These are phyloP conservation scores for Sapayoa aenigma DNA, from an alignment of 2,113 vertebrate species.

Conservation along the genomic window DNA sequence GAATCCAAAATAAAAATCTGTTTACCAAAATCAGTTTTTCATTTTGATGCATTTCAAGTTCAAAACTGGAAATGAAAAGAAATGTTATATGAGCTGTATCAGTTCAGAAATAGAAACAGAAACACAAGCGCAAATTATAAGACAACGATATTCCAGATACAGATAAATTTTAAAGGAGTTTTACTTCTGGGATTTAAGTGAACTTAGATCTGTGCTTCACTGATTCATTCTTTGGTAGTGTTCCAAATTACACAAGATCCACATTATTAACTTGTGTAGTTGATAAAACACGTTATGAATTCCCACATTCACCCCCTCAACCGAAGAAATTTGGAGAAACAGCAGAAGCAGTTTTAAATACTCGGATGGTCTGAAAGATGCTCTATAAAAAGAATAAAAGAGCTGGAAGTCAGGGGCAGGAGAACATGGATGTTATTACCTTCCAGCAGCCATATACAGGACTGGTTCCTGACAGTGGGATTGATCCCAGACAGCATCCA, in stretches of 20 bases:
- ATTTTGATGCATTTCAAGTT: neutral
- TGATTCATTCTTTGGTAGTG: neutral
- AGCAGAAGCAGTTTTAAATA: neutral
- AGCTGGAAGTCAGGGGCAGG: neutral
- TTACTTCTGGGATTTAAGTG: neutral
- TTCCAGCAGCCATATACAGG: neutral
- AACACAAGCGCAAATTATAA: neutral
- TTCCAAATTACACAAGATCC: neutral
- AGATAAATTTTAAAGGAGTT: neutral
- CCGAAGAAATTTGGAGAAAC: neutral
- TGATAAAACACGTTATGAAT: neutral
- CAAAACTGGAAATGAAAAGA: neutral
- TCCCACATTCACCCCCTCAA: neutral
- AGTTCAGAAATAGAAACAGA: conserved; percentile 30
- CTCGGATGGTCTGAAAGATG: neutral
- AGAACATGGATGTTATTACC: fast-evolving
- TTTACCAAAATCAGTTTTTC: neutral
- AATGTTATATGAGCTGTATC: neutral
- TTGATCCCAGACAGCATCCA: neutral
- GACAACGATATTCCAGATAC: neutral
- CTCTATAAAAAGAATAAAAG: neutral
- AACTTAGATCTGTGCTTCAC: neutral
- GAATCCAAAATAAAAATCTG: neutral
- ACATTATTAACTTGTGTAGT: neutral
- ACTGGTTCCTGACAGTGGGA: neutral